Percentiles rank a stretch among this genome's conserved stretches.
Evolutionary conservation across 2,888 invertebrate genomes (phyloP).

Genomic region (Allacma fusca): DNA sequence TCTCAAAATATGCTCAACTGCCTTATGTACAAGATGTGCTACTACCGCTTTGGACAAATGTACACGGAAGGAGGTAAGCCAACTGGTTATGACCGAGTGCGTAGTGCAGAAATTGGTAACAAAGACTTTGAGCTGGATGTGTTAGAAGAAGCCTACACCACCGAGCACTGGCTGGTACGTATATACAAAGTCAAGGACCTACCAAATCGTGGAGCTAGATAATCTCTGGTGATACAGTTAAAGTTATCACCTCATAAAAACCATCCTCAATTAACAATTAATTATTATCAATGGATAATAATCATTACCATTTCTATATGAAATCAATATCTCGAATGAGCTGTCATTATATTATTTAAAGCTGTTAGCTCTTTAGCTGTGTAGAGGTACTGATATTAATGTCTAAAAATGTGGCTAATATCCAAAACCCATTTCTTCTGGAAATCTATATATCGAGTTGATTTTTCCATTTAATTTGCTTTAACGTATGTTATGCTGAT

Average conservation of each 20-base stretch:
- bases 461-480: too few relatives aligned
- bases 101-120: slow-evolving; percentile 97
- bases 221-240: neutral
- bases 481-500: too few relatives aligned
- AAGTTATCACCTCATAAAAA: neutral
- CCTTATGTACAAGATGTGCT: slow-evolving; percentile 99
- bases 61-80: slow-evolving; percentile 94
- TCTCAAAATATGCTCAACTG: slow-evolving; percentile 91
- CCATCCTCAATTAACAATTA: too few relatives aligned
- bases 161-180: slow-evolving; percentile 98
- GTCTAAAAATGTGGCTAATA: too few relatives aligned
- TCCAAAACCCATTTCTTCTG: too few relatives aligned
- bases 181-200: slow-evolving; percentile 97
- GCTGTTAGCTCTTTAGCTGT: too few relatives aligned
- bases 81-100: slow-evolving; percentile 94
- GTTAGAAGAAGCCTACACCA: slow-evolving; percentile 99
- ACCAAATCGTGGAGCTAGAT: slow-evolving; percentile 76
- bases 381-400: too few relatives aligned
- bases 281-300: too few relatives aligned
- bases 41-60: slow-evolving; percentile 95
- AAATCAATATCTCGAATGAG: too few relatives aligned
- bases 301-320: too few relatives aligned
- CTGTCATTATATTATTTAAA: too few relatives aligned
- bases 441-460: too few relatives aligned
- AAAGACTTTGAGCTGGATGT: slow-evolving; percentile 97